A percentile compares a stretch with the other conserved stretches of the same genome.
Evolutionary conservation across 2,888 invertebrate genomes (phyloP).

Genomic region (Dryomyza anilis): DNA sequence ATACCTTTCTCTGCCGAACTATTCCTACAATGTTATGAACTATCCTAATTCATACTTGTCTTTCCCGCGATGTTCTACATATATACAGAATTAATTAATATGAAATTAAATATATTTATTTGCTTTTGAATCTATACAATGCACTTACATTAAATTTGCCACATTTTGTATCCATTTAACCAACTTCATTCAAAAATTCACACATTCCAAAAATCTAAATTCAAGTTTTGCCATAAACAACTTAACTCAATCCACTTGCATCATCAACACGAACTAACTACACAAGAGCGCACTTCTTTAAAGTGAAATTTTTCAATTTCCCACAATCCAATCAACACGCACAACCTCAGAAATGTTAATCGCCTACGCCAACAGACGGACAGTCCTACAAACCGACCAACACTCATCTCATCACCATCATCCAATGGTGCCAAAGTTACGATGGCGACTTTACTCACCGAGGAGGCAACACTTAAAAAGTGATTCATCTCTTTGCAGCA

Average conservation of each 20-base stretch:
- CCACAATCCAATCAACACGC: conserved; percentile 24
- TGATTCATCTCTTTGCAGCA: conserved; percentile 19
- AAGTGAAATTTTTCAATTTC: conserved; percentile 23
- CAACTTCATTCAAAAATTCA: too few relatives aligned
- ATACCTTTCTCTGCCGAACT: too few relatives aligned
- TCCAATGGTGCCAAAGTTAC: not conserved
- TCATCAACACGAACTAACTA: not conserved
- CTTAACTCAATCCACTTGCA: not conserved
- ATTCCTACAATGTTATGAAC: too few relatives aligned
- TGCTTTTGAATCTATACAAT: too few relatives aligned
- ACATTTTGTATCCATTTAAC: too few relatives aligned
- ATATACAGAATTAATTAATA: too few relatives aligned
- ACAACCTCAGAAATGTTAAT: conserved; percentile 29
- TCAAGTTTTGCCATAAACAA: not conserved
- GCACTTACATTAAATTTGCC: too few relatives aligned
- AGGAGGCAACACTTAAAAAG: conserved; percentile 22
- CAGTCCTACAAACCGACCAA: not conserved
- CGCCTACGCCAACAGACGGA: conserved; percentile 29
- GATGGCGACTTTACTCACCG: not conserved
- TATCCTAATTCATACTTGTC: too few relatives aligned
- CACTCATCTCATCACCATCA: not conserved
- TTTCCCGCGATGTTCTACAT: too few relatives aligned
- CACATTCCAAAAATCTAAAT: too few relatives aligned
- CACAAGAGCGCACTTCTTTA: conserved; percentile 16
- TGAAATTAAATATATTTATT: too few relatives aligned